Evolutionary conservation across 1,140 invertebrate species (phyloP).

Genomic region (Aphidius ervi): DNA sequence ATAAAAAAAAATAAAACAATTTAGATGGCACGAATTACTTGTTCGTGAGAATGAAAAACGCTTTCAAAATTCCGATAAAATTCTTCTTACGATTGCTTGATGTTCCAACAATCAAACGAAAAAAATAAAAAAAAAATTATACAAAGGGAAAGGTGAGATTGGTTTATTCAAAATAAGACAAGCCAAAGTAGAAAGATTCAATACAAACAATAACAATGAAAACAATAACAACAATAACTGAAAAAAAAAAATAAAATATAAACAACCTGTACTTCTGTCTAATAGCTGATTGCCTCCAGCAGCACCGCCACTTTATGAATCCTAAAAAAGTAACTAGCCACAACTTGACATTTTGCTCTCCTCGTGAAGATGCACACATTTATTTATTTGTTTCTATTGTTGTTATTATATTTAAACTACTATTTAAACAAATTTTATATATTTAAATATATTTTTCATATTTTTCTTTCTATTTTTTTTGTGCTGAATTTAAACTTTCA

Average conservation of each 20-base stretch:
- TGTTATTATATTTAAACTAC: constrained; percentile 1
- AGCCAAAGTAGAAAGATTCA: too few relatives aligned
- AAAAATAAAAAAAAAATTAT: too few relatives aligned
- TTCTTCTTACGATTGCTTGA: too few relatives aligned
- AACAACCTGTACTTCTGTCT: constrained; percentile 37
- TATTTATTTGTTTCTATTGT: constrained; percentile 14
- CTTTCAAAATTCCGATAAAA: too few relatives aligned
- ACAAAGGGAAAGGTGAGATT: too few relatives aligned
- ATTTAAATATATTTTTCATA: constrained; percentile 8
- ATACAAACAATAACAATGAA: too few relatives aligned
- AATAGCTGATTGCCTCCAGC: constrained; percentile 41
- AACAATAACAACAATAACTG: too few relatives aligned
- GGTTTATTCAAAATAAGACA: too few relatives aligned
- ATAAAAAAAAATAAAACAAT: too few relatives aligned
- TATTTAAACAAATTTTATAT: neutral
- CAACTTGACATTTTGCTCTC: constrained; percentile 40
- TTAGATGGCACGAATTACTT: too few relatives aligned
- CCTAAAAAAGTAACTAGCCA: constrained; percentile 40
- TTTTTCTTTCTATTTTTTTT: constrained; percentile 4
- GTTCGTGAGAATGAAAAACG: too few relatives aligned
- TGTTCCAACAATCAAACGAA: too few relatives aligned
- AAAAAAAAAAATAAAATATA: constrained; percentile 28
- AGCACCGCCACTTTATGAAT: constrained; percentile 29
- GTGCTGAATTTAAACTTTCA: constrained; percentile 3
- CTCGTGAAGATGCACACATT: constrained; percentile 20